Conservation (phyloP, 1,140 invertebrate species). For the Hylyphantes graminicola region DNA sequence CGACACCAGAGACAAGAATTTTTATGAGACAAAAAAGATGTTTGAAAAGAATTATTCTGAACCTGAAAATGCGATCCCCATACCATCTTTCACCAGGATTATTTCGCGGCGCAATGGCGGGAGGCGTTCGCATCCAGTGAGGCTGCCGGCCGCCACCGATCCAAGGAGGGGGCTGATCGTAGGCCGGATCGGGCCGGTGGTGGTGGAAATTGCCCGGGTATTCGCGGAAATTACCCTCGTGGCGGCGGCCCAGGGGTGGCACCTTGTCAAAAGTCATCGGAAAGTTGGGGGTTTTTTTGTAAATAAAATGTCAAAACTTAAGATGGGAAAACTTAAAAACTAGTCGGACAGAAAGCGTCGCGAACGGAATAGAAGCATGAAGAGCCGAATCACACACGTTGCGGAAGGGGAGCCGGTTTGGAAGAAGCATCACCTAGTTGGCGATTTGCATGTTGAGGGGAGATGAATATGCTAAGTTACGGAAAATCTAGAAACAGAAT, state of each 20-base stretch:
- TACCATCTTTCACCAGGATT: conserved; percentile 40
- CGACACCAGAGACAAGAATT: no score
- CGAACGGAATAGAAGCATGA: not conserved
- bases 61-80: conserved; percentile 30
- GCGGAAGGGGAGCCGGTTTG: no score
- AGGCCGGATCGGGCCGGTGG: conserved; percentile 43
- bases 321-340: no score
- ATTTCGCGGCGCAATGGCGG: conserved; percentile 21
- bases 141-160: not conserved
- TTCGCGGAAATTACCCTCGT: conserved; percentile 50
- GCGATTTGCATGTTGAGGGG: no score
- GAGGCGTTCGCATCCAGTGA: conserved; percentile 39
- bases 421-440: no score
- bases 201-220: conserved; percentile 32
- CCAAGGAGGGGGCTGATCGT: conserved; percentile 46
- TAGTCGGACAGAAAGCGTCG: not conserved
- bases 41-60: not conserved
- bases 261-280: conserved; percentile 56
- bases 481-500: no score
- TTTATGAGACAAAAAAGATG: not conserved
- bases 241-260: conserved; percentile 20
- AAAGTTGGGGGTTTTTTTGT: not conserved
- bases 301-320: not conserved
- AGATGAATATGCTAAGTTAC: no score
- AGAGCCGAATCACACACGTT: not conserved